Evolutionary conservation across 2,113 vertebrate species (phyloP).

Genomic region (Ursus arctos): DNA sequence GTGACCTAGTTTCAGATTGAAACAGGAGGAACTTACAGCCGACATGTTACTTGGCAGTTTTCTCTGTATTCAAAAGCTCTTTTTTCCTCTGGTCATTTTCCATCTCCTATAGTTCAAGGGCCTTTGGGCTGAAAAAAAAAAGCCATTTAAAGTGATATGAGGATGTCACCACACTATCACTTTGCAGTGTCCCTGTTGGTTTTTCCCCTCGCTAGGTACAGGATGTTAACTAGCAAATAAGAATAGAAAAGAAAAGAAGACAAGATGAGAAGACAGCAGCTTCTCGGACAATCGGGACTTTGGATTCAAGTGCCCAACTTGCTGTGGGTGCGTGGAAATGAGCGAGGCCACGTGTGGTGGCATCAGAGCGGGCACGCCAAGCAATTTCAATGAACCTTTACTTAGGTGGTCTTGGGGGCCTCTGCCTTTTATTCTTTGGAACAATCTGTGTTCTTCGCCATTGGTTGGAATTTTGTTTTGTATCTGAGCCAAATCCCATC

Average conservation of each 20-base stretch:
- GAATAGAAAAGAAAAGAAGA: background rate
- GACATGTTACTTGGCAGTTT: background rate
- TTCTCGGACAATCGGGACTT: background rate
- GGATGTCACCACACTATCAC: background rate
- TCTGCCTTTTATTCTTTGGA: constrained; percentile 46
- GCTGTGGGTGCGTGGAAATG: background rate
- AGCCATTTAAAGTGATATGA: background rate
- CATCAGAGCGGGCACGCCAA: rapidly evolving
- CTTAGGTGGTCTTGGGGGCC: constrained; percentile 40
- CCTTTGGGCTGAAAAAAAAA: background rate
- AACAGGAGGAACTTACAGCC: background rate
- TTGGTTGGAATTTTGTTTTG: constrained; percentile 70
- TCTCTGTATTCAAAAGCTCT: background rate
- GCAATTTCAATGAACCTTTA: background rate
- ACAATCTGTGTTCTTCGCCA: background rate
- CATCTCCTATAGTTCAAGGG: background rate
- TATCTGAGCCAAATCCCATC: constrained; percentile 71
- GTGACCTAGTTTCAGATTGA: background rate
- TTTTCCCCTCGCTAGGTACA: background rate
- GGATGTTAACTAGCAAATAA: background rate
- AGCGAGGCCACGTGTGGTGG: background rate
- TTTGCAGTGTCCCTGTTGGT: background rate
- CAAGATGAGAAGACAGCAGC: too few relatives aligned
- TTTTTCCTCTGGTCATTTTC: background rate
- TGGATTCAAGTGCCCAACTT: background rate